A percentile compares a stretch with the other conserved stretches of the same genome.
Conservation (phyloP, 30 jellyfish, hydroid and myxozoan genomes). For the Cassiopea xamachana region DNA sequence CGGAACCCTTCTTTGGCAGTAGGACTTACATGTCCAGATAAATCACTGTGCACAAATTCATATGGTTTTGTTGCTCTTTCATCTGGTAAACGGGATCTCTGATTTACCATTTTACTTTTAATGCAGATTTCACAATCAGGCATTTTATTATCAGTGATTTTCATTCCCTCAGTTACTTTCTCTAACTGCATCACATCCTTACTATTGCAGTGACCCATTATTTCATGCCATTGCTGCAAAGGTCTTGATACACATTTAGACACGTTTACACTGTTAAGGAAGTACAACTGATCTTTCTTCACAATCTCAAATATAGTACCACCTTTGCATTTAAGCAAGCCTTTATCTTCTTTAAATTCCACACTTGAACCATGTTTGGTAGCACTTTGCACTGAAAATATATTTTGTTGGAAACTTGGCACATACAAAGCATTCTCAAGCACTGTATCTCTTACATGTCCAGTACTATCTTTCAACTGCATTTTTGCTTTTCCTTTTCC, state of each 20-base stretch:
- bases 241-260: constrained; percentile 14
- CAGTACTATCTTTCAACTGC: constrained; percentile 11
- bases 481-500: constrained; percentile 31
- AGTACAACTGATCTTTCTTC: constrained; percentile 47
- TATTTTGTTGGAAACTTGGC: constrained; percentile 3
- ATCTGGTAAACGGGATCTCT: constrained; percentile 13
- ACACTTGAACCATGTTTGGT: constrained; percentile 39
- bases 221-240: constrained; percentile 47
- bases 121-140: constrained; percentile 57
- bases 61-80: constrained; percentile 18
- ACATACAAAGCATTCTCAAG: constrained; percentile 34
- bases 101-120: not conserved
- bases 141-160: constrained; percentile 8
- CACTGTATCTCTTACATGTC: not conserved
- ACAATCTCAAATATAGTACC: constrained; percentile 57
- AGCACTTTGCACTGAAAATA: not conserved
- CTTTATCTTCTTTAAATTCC: constrained; percentile 8
- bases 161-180: constrained; percentile 42
- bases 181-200: constrained; percentile 56
- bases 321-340: constrained; percentile 24
- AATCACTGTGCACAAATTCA: constrained; percentile 27
- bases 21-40: constrained; percentile 42
- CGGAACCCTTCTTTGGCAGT: constrained; percentile 18
- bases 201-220: constrained; percentile 55
- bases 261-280: constrained; percentile 1